These are phyloP conservation scores for Coleophora flavipennella DNA, from an alignment of 2,888 invertebrate species.

Conservation along the genomic window DNA sequence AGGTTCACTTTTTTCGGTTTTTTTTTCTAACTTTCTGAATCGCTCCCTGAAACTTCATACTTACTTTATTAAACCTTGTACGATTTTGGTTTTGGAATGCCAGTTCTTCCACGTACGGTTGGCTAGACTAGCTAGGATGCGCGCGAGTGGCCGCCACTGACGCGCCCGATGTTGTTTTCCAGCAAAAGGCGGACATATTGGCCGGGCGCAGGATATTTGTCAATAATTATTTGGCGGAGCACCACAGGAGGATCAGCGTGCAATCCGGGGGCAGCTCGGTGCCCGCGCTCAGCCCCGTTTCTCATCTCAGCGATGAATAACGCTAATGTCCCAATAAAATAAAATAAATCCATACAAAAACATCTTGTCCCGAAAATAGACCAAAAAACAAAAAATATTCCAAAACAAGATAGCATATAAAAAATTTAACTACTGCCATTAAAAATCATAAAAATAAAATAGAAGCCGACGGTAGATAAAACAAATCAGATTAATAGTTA, in stretches of 20 bases:
- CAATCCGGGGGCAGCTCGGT: constrained; percentile 68
- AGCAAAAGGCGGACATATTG: constrained; percentile 74
- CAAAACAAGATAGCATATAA: too few relatives aligned
- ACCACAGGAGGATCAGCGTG: constrained; percentile 73
- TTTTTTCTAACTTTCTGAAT: too few relatives aligned
- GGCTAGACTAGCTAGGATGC: constrained; percentile 25
- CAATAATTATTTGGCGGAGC: constrained; percentile 74
- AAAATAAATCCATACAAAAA: constrained; percentile 17
- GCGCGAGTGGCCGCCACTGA: constrained; percentile 39
- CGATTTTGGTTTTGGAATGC: constrained; percentile 48
- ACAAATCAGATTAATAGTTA: too few relatives aligned
- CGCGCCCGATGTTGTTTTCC: constrained; percentile 63
- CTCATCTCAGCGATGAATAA: constrained; percentile 70
- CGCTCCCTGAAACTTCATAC: too few relatives aligned
- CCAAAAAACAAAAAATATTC: constrained; percentile 9
- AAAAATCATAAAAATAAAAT: too few relatives aligned
- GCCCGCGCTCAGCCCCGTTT: constrained; percentile 67
- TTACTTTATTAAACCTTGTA: too few relatives aligned
- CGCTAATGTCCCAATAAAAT: constrained; percentile 21
- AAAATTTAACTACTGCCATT: too few relatives aligned
- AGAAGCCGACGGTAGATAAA: too few relatives aligned
- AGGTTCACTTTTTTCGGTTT: too few relatives aligned
- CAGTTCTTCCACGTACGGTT: constrained; percentile 29
- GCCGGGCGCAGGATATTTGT: constrained; percentile 73
- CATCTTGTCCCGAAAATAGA: constrained; percentile 10